Base-by-base conservation (phyloP, 2,888 invertebrate genomes). In the Pyrrhia umbra region DNA sequence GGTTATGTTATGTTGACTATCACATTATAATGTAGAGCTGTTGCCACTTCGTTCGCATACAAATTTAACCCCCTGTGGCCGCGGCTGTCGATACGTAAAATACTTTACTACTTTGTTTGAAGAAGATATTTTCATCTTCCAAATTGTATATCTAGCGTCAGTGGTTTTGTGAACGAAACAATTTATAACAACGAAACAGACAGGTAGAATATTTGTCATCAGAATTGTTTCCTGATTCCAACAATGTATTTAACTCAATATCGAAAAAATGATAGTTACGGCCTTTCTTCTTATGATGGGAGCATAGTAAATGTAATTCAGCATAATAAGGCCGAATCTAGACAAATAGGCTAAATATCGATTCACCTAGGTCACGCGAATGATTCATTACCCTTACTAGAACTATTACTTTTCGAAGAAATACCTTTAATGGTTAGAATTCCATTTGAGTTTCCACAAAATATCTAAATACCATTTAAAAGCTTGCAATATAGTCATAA, bases 341-440 rank as follows among this genome's bases (percentile, higher is more conserved):
- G 57, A 71, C 30, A 57, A 57, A 57, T 46, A 51, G 37, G 9
- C 13, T 45, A 8, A 23, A 15, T 69, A 71, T 71, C 66, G 70
- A 75, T 70, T 54, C 13, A 4, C n/a, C 21, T 20, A 20, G 34
- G 77, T 72, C 71, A 72, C 65, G 76, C 72, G 23, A 72, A 50
- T 51, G 18, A 27, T 64, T 47, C 50, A 64, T 76, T 55, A 43
- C 30, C 30, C 13, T 16, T 15, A 8, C 16, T 27, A 9, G 25
- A 46, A 34, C 34, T 34, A n/a, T 65, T 27, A 43, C 8, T 54
- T 57, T 76, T 42, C 54, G 45, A 42, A 62, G 72, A 58, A 76
- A 58, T 47, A 42, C 39, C 21, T 21, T 34, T 42, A 20, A 47
- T 51, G 50, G 6, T 16, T 27, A 13, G 25, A 54, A 64, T 75